Evolutionary conservation across 2,888 invertebrate species (phyloP).

Genomic region (Antitype chi): DNA sequence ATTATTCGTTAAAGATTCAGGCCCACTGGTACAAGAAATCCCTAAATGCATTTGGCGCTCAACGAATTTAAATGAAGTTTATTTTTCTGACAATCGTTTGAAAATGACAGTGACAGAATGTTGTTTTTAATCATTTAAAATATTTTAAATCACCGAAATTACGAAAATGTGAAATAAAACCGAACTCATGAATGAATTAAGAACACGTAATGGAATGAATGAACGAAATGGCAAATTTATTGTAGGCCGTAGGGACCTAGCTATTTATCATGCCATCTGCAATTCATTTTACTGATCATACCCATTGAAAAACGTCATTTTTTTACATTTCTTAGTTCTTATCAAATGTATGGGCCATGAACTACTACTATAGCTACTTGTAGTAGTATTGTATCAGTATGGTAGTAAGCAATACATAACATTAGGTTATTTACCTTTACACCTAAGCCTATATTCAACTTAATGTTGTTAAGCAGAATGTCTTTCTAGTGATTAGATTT

Average conservation of each 20-base stretch:
- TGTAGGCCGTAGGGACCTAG: no score
- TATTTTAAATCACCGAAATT: no score
- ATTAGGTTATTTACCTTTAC: background rate
- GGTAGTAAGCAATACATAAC: background rate
- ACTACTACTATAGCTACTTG: no score
- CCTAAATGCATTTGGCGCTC: background rate
- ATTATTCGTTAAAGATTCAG: slow-evolving; percentile 22
- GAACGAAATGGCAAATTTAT: no score
- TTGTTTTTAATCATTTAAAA: background rate
- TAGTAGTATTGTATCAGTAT: background rate
- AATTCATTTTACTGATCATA: no score
- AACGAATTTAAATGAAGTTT: background rate
- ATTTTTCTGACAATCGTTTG: background rate
- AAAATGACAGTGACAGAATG: background rate
- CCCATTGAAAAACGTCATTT: background rate
- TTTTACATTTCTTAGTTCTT: no score
- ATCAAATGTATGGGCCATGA: no score
- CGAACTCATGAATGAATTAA: no score
- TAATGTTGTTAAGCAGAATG: slow-evolving; percentile 9
- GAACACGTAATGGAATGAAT: no score
- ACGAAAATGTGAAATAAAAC: no score
- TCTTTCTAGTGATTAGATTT: slow-evolving; percentile 27
- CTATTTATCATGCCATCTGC: no score
- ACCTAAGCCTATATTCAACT: background rate
- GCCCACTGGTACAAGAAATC: background rate